phyloP scores from a whole-genome alignment of 2,113 vertebrate species.

The Xenus cinereus region DNA sequence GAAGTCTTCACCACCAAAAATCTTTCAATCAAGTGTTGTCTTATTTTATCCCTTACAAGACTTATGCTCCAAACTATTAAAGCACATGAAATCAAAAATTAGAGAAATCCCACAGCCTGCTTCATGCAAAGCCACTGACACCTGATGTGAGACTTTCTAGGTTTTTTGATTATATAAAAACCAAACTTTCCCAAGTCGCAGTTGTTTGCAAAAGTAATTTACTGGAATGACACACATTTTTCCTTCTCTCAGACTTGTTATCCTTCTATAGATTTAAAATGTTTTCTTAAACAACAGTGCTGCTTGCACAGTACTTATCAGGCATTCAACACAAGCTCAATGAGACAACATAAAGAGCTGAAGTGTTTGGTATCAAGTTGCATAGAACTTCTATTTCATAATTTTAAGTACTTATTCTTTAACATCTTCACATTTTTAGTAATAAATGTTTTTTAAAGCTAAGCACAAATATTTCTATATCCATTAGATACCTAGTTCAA shows the following conservation, averaged over 20 bases:
- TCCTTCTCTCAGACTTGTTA: not conserved
- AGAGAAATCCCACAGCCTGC: not conserved
- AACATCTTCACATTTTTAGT: not conserved
- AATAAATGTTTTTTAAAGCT: not conserved
- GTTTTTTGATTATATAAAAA: not conserved
- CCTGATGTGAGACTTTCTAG: not conserved
- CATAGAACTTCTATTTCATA: not conserved
- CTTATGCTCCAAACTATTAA: not conserved
- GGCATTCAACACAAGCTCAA: not conserved
- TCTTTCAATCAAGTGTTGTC: not conserved
- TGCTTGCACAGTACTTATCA: not conserved
- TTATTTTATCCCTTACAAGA: not conserved
- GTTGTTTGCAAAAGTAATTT: not conserved
- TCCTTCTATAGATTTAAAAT: not conserved
- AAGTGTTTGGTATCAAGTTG: not conserved
- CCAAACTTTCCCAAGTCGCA: not conserved
- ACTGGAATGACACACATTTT: not conserved
- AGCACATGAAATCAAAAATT: not conserved
- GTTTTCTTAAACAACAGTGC: not conserved
- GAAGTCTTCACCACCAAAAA: not conserved
- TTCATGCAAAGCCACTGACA: not conserved
- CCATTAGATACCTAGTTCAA: not conserved
- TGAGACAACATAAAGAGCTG: not conserved
- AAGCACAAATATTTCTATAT: not conserved
- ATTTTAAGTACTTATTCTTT: not conserved